phyloP scores from a whole-genome alignment of 2,113 vertebrate genomes.

The Ctenodactylus gundi region DNA sequence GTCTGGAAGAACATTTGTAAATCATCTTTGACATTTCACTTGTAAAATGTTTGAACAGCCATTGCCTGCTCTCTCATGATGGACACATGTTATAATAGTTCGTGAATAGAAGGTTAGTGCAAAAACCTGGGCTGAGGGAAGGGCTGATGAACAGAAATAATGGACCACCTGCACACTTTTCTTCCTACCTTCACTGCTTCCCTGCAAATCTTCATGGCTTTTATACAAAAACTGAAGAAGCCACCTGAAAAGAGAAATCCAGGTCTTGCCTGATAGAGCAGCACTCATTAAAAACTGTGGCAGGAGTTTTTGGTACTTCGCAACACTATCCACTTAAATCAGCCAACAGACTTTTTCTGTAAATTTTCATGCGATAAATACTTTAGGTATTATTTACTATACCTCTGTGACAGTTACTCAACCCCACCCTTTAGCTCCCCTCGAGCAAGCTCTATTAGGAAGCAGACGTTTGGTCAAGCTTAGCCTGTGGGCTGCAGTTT shows the following conservation, averaged over 20 bases:
- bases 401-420: background rate
- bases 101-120: background rate
- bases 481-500: background rate
- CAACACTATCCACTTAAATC: background rate
- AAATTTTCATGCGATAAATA: background rate
- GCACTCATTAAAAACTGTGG: background rate
- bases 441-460: background rate
- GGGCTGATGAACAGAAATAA: background rate
- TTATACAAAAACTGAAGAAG: background rate
- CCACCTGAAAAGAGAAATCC: background rate
- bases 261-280: background rate
- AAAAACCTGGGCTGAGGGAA: background rate
- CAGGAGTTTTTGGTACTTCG: background rate
- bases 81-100: background rate
- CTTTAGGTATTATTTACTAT: background rate
- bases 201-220: background rate
- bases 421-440: no score
- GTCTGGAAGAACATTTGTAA: background rate
- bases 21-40: background rate
- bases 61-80: background rate
- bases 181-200: background rate
- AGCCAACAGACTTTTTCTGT: background rate
- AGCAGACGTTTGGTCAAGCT: background rate
- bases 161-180: background rate
- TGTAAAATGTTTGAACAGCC: background rate